Evolutionary conservation across 1,140 invertebrate genomes (phyloP).

Genomic region (Chionoecetes opilio): DNA sequence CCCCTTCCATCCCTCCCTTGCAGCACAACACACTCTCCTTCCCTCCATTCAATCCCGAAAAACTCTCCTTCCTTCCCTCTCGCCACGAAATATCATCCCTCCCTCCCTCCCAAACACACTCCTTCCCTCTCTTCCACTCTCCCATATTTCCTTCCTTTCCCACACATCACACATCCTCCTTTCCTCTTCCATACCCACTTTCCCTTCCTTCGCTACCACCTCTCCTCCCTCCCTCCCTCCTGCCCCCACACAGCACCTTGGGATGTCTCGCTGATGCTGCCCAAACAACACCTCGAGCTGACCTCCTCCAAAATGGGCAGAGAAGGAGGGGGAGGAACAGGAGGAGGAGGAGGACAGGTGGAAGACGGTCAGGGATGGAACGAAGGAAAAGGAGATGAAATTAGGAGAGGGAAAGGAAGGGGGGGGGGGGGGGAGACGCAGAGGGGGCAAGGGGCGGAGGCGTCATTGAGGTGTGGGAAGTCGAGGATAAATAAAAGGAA

Average conservation of each 20-base stretch:
- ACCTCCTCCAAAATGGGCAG: conserved; percentile 8
- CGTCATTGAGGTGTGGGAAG: neutral
- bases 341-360: neutral
- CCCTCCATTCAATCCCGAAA: too few species aligned
- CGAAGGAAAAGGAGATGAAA: neutral
- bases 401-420: neutral
- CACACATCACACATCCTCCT: neutral
- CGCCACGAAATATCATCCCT: too few species aligned
- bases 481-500: conserved; percentile 8
- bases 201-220: neutral
- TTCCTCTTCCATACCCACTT: neutral
- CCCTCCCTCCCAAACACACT: neutral
- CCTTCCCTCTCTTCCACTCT: neutral
- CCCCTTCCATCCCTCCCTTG: neutral
- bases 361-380: neutral
- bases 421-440: neutral
- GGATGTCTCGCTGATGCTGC: conserved; percentile 18
- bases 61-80: too few species aligned
- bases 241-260: neutral
- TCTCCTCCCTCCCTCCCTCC: neutral
- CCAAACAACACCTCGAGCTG: conserved; percentile 12
- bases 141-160: neutral
- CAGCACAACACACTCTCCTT: too few species aligned
- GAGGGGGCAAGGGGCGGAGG: neutral
- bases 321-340: neutral